phyloP scores from a whole-genome alignment of 2,797 vertebrate genomes.

The Danio jaintianensis region DNA sequence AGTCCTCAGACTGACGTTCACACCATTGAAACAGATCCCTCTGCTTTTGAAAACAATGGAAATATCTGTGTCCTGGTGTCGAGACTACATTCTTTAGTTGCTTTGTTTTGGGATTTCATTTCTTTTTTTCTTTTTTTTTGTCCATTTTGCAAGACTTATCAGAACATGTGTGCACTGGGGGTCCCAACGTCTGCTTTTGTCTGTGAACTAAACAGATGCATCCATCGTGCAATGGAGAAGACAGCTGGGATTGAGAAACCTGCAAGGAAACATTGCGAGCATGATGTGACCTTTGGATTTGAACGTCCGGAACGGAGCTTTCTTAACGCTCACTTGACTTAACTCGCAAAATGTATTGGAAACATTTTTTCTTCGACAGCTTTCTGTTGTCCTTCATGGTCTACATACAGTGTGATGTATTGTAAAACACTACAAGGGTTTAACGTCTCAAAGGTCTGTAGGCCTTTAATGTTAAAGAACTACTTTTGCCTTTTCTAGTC shows the following conservation, averaged over 20 bases:
- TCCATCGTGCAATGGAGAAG: neutral
- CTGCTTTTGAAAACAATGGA: conserved; percentile 5
- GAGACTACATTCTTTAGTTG: conserved; percentile 9
- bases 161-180: conserved; percentile 18
- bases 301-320: neutral
- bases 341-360: conserved; percentile 21
- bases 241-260: conserved; percentile 33
- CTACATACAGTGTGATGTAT: conserved; percentile 46
- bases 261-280: neutral
- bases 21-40: conserved; percentile 59
- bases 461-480: conserved; percentile 7
- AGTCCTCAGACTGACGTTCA: conserved; percentile 84
- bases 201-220: neutral
- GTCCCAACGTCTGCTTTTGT: conserved; percentile 14
- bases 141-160: neutral
- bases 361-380: conserved; percentile 27
- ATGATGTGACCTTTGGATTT: conserved; percentile 14
- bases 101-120: conserved; percentile 5
- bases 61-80: conserved; percentile 24
- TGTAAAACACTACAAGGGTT: conserved; percentile 58
- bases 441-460: neutral
- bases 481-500: conserved; percentile 1
- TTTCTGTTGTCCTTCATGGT: conserved; percentile 42
- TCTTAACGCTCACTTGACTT: neutral
- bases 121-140: neutral